Conservation (phyloP, 2,113 vertebrate species). For the Corapipo altera region DNA sequence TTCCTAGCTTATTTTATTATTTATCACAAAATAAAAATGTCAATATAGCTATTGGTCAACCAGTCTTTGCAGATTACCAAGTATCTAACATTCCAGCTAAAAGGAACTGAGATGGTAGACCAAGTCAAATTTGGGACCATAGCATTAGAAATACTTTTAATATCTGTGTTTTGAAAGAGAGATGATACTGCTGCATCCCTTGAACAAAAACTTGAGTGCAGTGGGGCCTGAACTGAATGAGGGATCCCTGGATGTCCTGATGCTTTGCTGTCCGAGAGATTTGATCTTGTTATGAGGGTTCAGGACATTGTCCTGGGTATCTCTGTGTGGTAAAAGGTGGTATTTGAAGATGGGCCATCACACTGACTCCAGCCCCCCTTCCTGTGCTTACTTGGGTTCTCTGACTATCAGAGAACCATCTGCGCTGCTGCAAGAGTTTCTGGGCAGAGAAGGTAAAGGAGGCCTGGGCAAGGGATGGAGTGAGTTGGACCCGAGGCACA, state of each 20-base stretch:
- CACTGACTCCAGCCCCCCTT: not conserved
- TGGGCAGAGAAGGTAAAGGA: not conserved
- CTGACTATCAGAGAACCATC: not conserved
- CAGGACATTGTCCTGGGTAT: not conserved
- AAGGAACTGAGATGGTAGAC: not conserved
- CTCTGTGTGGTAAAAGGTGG: not conserved
- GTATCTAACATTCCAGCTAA: not conserved
- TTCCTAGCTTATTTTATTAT: not conserved
- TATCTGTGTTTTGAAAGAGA: not conserved
- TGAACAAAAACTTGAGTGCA: not conserved
- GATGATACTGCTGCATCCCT: not conserved
- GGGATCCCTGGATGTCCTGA: not conserved
- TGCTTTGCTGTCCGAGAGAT: not conserved
- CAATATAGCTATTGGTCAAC: not conserved
- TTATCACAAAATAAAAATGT: not conserved
- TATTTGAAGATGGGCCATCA: not conserved
- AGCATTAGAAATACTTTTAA: not conserved
- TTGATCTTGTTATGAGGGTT: not conserved
- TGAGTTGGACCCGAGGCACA: rapidly evolving
- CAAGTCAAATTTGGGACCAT: not conserved
- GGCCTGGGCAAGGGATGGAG: not conserved
- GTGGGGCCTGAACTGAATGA: not conserved
- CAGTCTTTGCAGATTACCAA: not conserved
- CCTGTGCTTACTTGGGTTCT: not conserved
- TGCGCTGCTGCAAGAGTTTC: not conserved